Evolutionary conservation across 2,888 invertebrate genomes (phyloP).

Genomic region (Yponomeuta sedellus): DNA sequence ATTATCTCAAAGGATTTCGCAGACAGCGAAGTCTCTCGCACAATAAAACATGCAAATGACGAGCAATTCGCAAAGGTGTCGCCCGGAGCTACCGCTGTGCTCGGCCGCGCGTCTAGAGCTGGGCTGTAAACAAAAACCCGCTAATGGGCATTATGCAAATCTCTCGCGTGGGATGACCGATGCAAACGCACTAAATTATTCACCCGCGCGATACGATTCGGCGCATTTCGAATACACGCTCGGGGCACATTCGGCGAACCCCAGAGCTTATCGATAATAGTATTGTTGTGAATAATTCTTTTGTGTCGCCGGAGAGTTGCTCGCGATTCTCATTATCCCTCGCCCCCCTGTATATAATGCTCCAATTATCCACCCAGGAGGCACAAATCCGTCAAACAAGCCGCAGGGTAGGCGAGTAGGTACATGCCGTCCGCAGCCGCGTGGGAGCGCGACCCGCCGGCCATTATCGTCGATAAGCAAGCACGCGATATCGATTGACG

Average conservation of each 20-base stretch:
- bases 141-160: slow-evolving; percentile 70
- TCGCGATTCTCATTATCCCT: slow-evolving; percentile 30
- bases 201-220: slow-evolving; percentile 31
- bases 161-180: slow-evolving; percentile 52
- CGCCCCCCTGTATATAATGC: slow-evolving; percentile 20
- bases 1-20: neutral
- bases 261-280: slow-evolving; percentile 17
- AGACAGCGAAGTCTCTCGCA: neutral
- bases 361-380: slow-evolving; percentile 19
- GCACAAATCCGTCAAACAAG: slow-evolving; percentile 29
- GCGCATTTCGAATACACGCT: slow-evolving; percentile 32
- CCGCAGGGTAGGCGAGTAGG: slow-evolving; percentile 28
- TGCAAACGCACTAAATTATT: slow-evolving; percentile 69
- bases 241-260: slow-evolving; percentile 28
- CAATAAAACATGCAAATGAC: slow-evolving; percentile 44
- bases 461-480: slow-evolving; percentile 68
- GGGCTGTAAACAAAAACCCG: slow-evolving; percentile 62
- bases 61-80: slow-evolving; percentile 31
- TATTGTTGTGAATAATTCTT: neutral
- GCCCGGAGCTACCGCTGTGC: slow-evolving; percentile 28
- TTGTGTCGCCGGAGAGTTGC: slow-evolving; percentile 11
- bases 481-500: slow-evolving; percentile 63
- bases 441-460: slow-evolving; percentile 22
- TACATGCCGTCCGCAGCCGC: slow-evolving; percentile 25
- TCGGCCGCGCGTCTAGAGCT: slow-evolving; percentile 31